Evolutionary conservation across 2,113 vertebrate species (phyloP).

Genomic region (Conger conger): DNA sequence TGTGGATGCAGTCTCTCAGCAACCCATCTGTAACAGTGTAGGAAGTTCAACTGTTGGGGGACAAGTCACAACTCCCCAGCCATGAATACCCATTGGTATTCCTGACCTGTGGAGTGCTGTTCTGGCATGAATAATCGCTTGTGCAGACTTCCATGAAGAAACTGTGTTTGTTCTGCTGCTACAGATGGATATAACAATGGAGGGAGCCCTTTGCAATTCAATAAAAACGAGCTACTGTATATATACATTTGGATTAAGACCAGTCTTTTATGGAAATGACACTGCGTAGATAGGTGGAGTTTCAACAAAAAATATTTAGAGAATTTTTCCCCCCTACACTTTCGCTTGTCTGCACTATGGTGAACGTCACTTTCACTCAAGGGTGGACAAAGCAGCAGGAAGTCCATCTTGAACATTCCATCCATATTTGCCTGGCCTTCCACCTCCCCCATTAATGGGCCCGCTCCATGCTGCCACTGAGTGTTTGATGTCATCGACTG

Average conservation of each 20-base stretch:
- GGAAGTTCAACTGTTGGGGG: neutral
- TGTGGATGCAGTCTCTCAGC: neutral
- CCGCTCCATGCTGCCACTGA: no score
- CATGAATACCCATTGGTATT: slow-evolving; percentile 8
- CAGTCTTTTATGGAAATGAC: neutral
- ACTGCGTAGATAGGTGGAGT: neutral
- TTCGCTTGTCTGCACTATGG: no score
- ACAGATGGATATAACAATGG: neutral
- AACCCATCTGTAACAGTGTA: neutral
- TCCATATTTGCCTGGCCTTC: no score
- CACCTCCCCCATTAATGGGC: no score
- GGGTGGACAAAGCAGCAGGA: no score
- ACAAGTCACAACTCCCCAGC: neutral
- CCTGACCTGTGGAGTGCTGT: neutral
- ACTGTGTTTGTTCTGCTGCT: neutral
- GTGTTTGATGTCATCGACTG: no score
- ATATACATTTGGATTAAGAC: neutral
- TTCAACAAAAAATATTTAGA: neutral
- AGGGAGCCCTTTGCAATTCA: neutral
- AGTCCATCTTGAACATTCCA: no score
- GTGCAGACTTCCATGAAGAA: neutral
- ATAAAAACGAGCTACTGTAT: neutral
- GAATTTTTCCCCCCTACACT: no score
- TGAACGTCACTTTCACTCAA: no score
- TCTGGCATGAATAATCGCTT: slow-evolving; percentile 13